Base-by-base conservation (phyloP, 2,888 invertebrate species). In the Cryptus armator region DNA sequence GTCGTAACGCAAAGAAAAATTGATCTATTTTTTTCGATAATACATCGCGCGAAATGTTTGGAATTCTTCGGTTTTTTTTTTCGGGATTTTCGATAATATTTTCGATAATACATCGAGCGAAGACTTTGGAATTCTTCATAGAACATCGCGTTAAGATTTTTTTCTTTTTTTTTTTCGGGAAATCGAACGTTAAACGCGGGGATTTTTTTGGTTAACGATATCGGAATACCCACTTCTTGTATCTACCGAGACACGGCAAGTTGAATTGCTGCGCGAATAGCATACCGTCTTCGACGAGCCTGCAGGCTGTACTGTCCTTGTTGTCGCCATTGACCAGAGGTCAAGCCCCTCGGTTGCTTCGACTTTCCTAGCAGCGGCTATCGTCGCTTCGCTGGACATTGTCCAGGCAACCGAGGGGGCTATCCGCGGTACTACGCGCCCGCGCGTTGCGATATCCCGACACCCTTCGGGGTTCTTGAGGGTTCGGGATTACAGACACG, bases 311-410 rank as follows among this genome's bases (percentile, higher is more conserved):
- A 92, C 92, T 91, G 90, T 89, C 88, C 90, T 89, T 86, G 87
- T 88, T 87, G 86, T 90, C 88, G 88, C 86, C 91, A 91, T 90
- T 93, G 93, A 92, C 93, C 93, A 91, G 91, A 91, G 93, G 93
- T 93, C 93, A 93, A 93, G 89, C 92, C 91, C 90, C 91, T 87
- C 81, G 70, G 53, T 29, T 29, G 70, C 32, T 64, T 37, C 67
- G 70, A 78, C 78, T 80, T 32, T 43, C 89, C 87, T 89, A 77
- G 83, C 81, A 82, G 83, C 84, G 74, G 84, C 79, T 87, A 88
- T 89, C 88, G 89, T 89, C 86, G 16, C 19, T n/a, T 10, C 16
- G 59, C 24, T 48, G 75, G 66, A 76, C 75, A 51, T 12, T 48
- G 75, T 76, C 75, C 75, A 64, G 62, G 74, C 46, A 46, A 62